Percentiles rank a stretch among this genome's conserved stretches.
Evolutionary conservation across 2,888 invertebrate species (phyloP).

Genomic region (Pristionchus exspectatus): DNA sequence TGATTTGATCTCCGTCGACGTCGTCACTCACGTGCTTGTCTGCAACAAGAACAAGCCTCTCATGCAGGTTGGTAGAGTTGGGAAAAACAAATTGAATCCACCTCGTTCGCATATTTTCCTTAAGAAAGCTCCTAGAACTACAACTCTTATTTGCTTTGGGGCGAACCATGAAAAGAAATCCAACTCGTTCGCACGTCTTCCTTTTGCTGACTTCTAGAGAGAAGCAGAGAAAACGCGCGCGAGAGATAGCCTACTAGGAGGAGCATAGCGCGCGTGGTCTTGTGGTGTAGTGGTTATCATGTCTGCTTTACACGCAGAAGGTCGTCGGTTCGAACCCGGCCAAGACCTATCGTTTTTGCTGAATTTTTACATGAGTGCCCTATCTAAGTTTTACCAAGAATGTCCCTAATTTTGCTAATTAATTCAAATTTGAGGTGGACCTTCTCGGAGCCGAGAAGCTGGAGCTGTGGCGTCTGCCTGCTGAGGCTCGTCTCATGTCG

Average conservation of each 20-base stretch:
- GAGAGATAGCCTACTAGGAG: not conserved
- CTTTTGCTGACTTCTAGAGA: not conserved
- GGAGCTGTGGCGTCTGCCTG: conserved; percentile 73
- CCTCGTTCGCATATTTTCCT: no score
- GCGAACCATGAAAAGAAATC: no score
- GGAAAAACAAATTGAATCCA: not conserved
- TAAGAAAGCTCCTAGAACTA: no score
- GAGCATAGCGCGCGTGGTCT: not conserved
- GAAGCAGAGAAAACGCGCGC: not conserved
- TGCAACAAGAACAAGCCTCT: conserved; percentile 61
- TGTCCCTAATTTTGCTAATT: not conserved
- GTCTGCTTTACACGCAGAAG: conserved; percentile 13
- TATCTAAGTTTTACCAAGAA: not conserved
- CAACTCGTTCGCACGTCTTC: not conserved
- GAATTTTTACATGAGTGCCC: not conserved
- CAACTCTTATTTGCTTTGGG: not conserved
- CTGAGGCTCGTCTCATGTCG: conserved; percentile 62
- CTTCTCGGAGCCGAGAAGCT: conserved; percentile 67
- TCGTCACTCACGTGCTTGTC: conserved; percentile 60
- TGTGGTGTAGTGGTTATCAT: conserved; percentile 13
- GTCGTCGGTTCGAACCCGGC: conserved; percentile 13
- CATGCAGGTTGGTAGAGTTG: conserved; percentile 57
- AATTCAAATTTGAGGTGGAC: conserved; percentile 57
- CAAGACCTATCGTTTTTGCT: conserved; percentile 13
- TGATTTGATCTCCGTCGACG: conserved; percentile 54